Evolutionary conservation across 2,797 vertebrate genomes (phyloP), one percentile per base, ranked within the genome.

Genomic region (Scolopax rusticola): DNA sequence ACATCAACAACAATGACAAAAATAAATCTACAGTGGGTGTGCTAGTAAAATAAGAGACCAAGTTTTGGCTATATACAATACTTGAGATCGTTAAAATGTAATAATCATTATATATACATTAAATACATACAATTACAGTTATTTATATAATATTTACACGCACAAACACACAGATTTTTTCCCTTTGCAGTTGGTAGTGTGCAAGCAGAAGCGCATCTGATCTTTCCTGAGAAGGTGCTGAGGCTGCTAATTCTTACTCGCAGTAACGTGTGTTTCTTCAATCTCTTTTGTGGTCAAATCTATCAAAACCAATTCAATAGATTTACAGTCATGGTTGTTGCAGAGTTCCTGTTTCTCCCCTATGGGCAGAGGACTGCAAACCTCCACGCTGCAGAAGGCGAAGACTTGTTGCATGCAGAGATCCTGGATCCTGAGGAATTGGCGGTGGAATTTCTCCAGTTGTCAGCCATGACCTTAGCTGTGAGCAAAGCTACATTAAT

Each of bases 101-200:
- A 77, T 82, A 17, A 24, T 94, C 63, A 12, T 54, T 33, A 57
- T 89, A 95, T 96, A 51, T 94, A 97, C 90, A 93, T 82, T 84
- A 95, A 57, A 82, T 94, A 95, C 93, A 95, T 56, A 85, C 86
- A 73, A 33, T 90, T 93, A 90, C 93, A 95, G 91, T 11, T 93
- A 95, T 97, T 92, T 95, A 95, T 92, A 92, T 17, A 5, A 2
- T 87, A 97, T 95, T 95, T 95, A 96, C 93, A 96, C 33, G 43
- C 73, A 93, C 38, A 20, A 28, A 61, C 3, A 13, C 43, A 8
- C 6, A 12, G 8, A 40, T 13, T 28, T 67, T 43, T 51, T 53
- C 83, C 88, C 41, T 67, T 20, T 87, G 71, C 83, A 33, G 61
- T 1, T 23, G 73, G 57, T 59, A n/a, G 82, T 5, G 85, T 68